A percentile compares a stretch with the other conserved stretches of the same genome.
phyloP scores from a whole-genome alignment of 1,140 invertebrate species.

The Penaeus vannamei region DNA sequence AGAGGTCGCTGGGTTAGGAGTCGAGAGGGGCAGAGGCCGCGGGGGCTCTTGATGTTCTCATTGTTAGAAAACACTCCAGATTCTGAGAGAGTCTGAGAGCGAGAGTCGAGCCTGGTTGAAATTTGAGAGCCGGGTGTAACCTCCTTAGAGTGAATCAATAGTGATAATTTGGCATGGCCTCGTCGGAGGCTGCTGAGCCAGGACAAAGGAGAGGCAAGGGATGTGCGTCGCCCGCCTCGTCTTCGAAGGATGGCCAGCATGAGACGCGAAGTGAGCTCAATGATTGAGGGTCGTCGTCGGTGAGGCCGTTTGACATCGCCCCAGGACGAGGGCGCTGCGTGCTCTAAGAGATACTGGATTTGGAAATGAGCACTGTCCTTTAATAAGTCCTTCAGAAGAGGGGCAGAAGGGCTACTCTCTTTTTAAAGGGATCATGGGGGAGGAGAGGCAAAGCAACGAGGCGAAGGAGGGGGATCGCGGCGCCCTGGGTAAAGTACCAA shows the following conservation, averaged over 20 bases:
- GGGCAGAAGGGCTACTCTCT: neutral
- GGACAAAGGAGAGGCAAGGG: neutral
- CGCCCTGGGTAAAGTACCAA: no score
- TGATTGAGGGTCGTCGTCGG: neutral
- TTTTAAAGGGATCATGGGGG: neutral
- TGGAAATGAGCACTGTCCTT: slow-evolving; percentile 34
- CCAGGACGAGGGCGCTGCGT: slow-evolving; percentile 20
- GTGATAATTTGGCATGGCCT: neutral
- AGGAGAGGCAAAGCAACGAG: no score
- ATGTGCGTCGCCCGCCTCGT: neutral
- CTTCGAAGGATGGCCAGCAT: neutral
- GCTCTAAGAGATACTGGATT: slow-evolving; percentile 40
- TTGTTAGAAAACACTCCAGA: slow-evolving; percentile 35
- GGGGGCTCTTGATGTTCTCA: slow-evolving; percentile 30
- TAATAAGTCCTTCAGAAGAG: slow-evolving; percentile 46
- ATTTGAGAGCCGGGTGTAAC: slow-evolving; percentile 29
- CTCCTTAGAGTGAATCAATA: slow-evolving; percentile 10
- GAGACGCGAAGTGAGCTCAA: neutral
- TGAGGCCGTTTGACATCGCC: neutral
- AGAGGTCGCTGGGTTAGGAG: slow-evolving; percentile 41
- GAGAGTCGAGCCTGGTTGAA: slow-evolving; percentile 18
- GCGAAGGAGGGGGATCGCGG: no score
- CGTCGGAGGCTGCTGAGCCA: neutral
- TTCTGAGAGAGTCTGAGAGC: slow-evolving; percentile 31
- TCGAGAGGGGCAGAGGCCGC: slow-evolving; percentile 26